phyloP scores from a whole-genome alignment of 2,113 vertebrate species.

The Ammodytes dubius region DNA sequence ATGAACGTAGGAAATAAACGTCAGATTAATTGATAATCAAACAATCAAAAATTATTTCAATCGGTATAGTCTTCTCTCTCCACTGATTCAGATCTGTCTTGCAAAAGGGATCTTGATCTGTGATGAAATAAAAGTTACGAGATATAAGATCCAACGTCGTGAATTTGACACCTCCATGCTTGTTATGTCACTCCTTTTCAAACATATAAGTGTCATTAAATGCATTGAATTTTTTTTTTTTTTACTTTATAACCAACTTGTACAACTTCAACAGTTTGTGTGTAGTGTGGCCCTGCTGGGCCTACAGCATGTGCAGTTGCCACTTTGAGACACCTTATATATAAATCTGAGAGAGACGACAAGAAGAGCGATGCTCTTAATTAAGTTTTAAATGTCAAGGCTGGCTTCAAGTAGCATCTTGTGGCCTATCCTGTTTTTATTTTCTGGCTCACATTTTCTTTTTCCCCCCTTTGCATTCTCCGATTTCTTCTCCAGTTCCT shows the following conservation, averaged over 20 bases:
- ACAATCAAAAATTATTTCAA: too few species aligned
- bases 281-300: not conserved
- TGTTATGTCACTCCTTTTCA: not conserved
- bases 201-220: not conserved
- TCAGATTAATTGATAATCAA: not conserved
- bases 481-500: constrained; percentile 28
- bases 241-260: not conserved
- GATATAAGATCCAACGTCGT: not conserved
- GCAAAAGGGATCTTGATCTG: not conserved
- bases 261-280: not conserved
- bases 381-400: constrained; percentile 26
- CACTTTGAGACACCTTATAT: not conserved
- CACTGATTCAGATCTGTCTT: not conserved
- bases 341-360: constrained; percentile 3
- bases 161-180: not conserved
- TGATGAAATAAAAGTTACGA: not conserved
- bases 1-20: not conserved
- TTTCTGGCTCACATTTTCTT: constrained; percentile 37
- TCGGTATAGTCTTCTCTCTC: not conserved
- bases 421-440: constrained; percentile 31
- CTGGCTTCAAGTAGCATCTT: constrained; percentile 14
- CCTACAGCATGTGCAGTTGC: not conserved
- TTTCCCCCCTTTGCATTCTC: constrained; percentile 14
- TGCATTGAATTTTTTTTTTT: not conserved
- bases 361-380: not conserved